Conservation (phyloP, 2,888 invertebrate species). For the Phlogophora meticulosa region DNA sequence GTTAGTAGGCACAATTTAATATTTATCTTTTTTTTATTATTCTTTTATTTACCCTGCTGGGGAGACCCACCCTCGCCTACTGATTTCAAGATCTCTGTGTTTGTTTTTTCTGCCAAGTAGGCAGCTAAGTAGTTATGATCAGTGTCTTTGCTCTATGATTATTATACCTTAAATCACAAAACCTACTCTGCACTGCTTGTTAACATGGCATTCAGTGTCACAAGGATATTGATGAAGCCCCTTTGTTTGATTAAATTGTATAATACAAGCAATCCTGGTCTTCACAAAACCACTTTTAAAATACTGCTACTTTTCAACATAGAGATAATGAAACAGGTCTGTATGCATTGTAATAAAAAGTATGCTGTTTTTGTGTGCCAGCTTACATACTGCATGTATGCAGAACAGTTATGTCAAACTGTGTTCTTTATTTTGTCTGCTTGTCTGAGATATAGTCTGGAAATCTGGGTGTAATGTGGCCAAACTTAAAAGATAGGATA, state of each 20-base stretch:
- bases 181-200: background rate
- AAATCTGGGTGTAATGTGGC: too few relatives aligned
- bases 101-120: background rate
- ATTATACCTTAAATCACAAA: background rate
- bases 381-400: slow-evolving; percentile 32
- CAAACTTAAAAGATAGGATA: too few relatives aligned
- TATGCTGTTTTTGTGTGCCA: background rate
- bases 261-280: background rate
- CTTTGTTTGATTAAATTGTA: background rate
- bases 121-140: background rate
- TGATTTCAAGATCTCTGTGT: slow-evolving; percentile 8
- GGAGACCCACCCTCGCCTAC: background rate
- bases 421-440: too few relatives aligned
- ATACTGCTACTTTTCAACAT: background rate
- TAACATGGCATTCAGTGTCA: background rate
- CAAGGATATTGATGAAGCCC: background rate
- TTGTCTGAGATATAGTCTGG: too few relatives aligned
- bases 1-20: slow-evolving; percentile 75
- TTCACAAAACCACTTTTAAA: too few relatives aligned
- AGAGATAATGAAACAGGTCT: background rate
- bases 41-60: background rate
- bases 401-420: too few relatives aligned
- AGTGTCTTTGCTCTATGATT: background rate
- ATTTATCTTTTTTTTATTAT: slow-evolving; percentile 14
- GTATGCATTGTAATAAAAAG: background rate